phyloP scores from a whole-genome alignment of 2,888 invertebrate species.

The Ligdia adustata region DNA sequence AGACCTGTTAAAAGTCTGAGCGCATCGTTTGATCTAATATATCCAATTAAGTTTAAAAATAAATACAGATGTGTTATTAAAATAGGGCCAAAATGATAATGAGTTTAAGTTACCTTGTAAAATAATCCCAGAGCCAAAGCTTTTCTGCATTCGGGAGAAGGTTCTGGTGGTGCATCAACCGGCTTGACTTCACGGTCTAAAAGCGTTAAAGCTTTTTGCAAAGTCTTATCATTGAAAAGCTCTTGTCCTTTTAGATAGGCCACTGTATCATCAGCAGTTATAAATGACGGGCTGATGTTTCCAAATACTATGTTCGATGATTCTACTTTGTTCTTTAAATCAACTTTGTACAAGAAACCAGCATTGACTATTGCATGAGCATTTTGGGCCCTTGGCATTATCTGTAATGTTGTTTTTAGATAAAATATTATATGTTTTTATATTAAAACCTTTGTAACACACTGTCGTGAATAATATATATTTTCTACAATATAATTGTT shows the following conservation, averaged over 20 bases:
- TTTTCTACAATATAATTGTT: too few relatives aligned
- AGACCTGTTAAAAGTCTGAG: too few relatives aligned
- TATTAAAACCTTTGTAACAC: too few relatives aligned
- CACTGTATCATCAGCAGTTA: conserved; percentile 85
- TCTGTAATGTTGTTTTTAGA: conserved; percentile 66
- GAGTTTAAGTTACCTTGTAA: conserved; percentile 86
- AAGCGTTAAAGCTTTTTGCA: conserved; percentile 68
- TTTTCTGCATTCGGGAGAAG: conserved; percentile 87
- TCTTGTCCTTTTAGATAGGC: conserved; percentile 64
- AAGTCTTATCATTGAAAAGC: conserved; percentile 66
- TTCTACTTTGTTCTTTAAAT: conserved; percentile 61
- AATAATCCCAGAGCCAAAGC: conserved; percentile 89
- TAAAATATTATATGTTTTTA: conserved; percentile 1
- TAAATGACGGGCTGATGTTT: conserved; percentile 82
- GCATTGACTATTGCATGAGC: conserved; percentile 91
- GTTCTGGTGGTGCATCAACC: conserved; percentile 86
- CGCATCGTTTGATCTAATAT: too few relatives aligned
- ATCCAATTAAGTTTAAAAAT: too few relatives aligned
- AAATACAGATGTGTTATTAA: too few relatives aligned
- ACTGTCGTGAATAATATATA: too few relatives aligned
- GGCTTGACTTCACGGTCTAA: conserved; percentile 86
- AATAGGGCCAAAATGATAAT: too few relatives aligned
- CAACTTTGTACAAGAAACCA: conserved; percentile 86
- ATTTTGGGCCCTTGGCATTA: conserved; percentile 90
- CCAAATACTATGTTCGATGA: conserved; percentile 86